These are phyloP conservation scores for Pomacea maculata DNA, from an alignment of 1,140 invertebrate genomes.

Conservation along the genomic window DNA sequence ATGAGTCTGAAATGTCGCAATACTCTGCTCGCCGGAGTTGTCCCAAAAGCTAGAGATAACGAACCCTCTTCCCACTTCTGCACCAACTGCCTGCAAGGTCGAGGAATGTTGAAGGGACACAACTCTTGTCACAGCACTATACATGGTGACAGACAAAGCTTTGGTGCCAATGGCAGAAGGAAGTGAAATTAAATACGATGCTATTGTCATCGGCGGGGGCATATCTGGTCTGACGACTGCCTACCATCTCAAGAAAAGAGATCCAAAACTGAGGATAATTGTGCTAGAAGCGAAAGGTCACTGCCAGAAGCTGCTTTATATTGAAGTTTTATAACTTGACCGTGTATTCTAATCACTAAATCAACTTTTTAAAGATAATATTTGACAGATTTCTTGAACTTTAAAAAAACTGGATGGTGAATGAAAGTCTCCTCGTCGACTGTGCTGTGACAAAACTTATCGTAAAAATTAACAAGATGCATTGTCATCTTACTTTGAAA, in stretches of 20 bases:
- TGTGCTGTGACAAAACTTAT: background rate
- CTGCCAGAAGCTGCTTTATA: background rate
- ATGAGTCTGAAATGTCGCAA: too few species aligned
- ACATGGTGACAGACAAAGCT: background rate
- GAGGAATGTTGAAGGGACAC: background rate
- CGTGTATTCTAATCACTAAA: background rate
- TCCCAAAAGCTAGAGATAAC: too few species aligned
- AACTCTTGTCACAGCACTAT: background rate
- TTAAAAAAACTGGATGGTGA: background rate
- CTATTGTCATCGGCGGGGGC: constrained; percentile 61
- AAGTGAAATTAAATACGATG: constrained; percentile 40
- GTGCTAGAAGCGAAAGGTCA: constrained; percentile 63
- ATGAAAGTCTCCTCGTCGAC: background rate
- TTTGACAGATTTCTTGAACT: background rate
- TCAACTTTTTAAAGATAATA: background rate
- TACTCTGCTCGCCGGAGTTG: too few species aligned
- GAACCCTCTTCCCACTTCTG: too few species aligned
- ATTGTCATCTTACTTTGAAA: background rate
- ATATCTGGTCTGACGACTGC: constrained; percentile 61
- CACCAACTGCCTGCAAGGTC: too few species aligned
- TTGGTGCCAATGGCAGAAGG: background rate
- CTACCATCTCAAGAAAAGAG: constrained; percentile 49
- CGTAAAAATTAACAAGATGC: background rate
- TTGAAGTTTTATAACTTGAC: background rate
- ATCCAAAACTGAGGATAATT: constrained; percentile 45